Evolutionary conservation across 1,140 invertebrate genomes (phyloP), one percentile per base, ranked within the genome.

Genomic region (Batillaria attramentaria): DNA sequence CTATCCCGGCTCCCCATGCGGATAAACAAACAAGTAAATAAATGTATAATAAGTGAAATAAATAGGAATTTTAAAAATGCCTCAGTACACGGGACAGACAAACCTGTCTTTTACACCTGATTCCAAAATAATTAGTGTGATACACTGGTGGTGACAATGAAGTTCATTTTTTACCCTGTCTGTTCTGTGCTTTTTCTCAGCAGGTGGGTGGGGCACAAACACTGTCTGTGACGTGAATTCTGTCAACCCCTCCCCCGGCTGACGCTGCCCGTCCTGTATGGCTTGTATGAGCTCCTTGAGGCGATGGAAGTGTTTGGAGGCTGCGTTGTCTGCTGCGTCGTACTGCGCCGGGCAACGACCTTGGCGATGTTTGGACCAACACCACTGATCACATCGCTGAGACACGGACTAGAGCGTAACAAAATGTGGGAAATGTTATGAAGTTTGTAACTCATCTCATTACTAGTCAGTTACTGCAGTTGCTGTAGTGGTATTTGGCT

Each of bases 341-440:
- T 81, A 86, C 50, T 79, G 76, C 6, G 77, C 60, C 13, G 81
- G 82, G 72, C 85, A 86, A 5, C 72, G 50, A 41, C 80, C 82
- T 24, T 73, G 68, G 3, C 80, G 76, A 57, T 86, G 83, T 35
- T 83, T 77, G 41, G 68, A 78, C 66, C 80, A 79, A 66, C 85
- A 84, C 85, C 85, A 86, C 42, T 79, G 79, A 54, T 86, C 83
- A 81, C 83, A 84, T 5, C 76, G 72, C 42, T 81, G 46, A 13
- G 77, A 66, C 72, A 73, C 54, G 46, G 73, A 81, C 84, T 85
- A 66, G n/a, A 79, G 28, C 1, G 10, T n/a, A n/a, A n/a, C n/a
- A n/a, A n/a, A n/a, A n/a, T n/a, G n/a, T n/a, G n/a, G n/a, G n/a
- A n/a, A n/a, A n/a, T n/a, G n/a, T n/a, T n/a, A n/a, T n/a, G n/a